Base-by-base conservation (phyloP, 53 echinoderm and acorn worm genomes). In the Actinopyga echinites region DNA sequence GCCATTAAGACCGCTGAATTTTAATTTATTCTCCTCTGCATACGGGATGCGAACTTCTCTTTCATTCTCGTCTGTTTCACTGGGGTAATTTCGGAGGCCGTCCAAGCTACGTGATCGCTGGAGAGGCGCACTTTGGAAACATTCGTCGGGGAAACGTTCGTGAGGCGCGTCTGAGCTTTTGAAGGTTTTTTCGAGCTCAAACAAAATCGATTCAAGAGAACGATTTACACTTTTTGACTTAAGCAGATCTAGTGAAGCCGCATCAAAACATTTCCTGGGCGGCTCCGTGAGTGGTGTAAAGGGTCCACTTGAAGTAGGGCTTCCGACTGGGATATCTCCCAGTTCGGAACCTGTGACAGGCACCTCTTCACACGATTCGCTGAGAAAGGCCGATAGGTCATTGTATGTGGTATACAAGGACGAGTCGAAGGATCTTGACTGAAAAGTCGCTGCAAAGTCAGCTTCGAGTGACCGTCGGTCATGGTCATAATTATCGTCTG, bases 381-480 rank as follows among this genome's bases (percentile, higher is more conserved):
- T 28, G 54, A 77, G 54, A 56, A 85, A 81, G 19, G 90, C 74
- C 3, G 95, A 94, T 32, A 94, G 79, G 79, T 94, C 95, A 74
- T 82, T 78, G 83, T 94, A 94, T 31, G 95, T 94, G 37, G 87
- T 89, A 61, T 94, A 94, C 69, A 94, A 81, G 4, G 95, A 91
- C 11, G 86, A 89, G 57, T 92, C 95, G 49, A 93, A 53, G 73
- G 90, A 89, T 57, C 86, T 80, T 35, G 90, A 79, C 54, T 89
- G 89, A 25, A 89, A 86, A 43, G 73, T 86, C 61, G 85, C 82
- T 36, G 90, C 83, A 32, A 88, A 85, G 26, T 90, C 93, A n/a
- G 89, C 85, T 73, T 89, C 89, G 32, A 79, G 45, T 17, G 85
- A 69, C 64, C 80, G 85, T 56, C 69, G 56, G 56, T 79, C 80